Evolutionary conservation across 2,888 invertebrate genomes (phyloP), one percentile per base, ranked within the genome.

Genomic region (Cryptophagus acutangulus): DNA sequence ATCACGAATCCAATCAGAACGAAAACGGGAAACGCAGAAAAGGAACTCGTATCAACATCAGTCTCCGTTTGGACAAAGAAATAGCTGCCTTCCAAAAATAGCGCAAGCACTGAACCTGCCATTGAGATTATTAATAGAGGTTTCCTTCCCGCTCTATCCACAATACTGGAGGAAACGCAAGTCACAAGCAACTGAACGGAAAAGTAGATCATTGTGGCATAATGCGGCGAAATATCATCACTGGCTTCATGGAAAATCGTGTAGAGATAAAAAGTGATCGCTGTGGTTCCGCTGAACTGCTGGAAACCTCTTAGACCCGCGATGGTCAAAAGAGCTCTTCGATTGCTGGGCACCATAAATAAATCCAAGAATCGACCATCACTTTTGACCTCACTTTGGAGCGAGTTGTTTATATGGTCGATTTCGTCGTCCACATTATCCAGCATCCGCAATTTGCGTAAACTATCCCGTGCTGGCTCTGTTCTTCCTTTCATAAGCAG

Each of bases 201-300:
- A 38, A 63, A 63, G 41, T 64, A 66, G 9, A 64, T 60, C 33
- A 59, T 61, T 2, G 64, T 52, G 3, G 64, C 61, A 17, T 51
- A 48, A 17, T 57, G 58, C 3, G 74, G 67, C 2, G 73, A 71
- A 4, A 72, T 54, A 38, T 68, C 66, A 13, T 64, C 65, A 2
- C 64, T 67, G 1, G 69, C 61, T 17, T 70, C 67, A 14, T 67
- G 49, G 20, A 74, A 65, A 8, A 74, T 67, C 1, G 70, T 69
- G 46, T 80, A 77, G 0, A 78, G 74, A 55, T 80, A 80, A 3
- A 79, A 77, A 0, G 78, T 74, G 2, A 81, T 74, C 1, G 79
- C 79, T 18, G 78, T 78, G 36, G 77, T 77, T 1, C 81, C 81
- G 52, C 78, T 77, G 28, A 81, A 59, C 43, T 65, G 65, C 43